Base-by-base conservation (phyloP, 2,888 invertebrate species). In the Drosophila recens region DNA sequence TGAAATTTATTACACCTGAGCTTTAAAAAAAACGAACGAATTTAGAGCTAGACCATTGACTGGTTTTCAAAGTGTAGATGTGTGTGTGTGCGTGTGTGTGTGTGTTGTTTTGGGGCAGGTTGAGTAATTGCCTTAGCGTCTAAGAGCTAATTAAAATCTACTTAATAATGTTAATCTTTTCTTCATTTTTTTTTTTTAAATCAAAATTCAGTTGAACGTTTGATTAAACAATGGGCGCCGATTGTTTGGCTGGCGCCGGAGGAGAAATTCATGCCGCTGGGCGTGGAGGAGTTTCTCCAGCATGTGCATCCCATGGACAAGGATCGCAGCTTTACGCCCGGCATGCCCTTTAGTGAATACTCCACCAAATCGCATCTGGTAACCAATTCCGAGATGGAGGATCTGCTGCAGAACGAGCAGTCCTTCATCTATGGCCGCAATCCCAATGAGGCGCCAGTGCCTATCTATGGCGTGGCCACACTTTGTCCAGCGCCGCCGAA, bases 231-330 rank as follows among this genome's bases (percentile, higher is more conserved):
- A 90, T 95, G 95, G 95, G 94, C 95, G 1, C 95, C 95, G 4
- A 86, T 95, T 51, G 94, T 95, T 27, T 95, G 95, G 95, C 92
- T 95, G 54, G 94, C 95, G 56, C 95, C 95, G 1, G 94, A 94
- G 63, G 95, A 95, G 91, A 93, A 93, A 90, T 95, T 94, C 89
- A 92, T 95, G 91, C 95, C 95, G 0, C 92, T 94, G 61, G 94
- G 94, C 59, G 95, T 95, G 2, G 94, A 94, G 51, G 94, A 94
- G 73, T 95, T 95, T 90, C 91, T 95, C 56, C 92, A 93, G 66
- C 93, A 95, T 90, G 94, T 95, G 4, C 93, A 93, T 79, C 92
- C 92, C 5, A 92, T 91, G 82, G 91, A 90, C 62, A 92, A 91
- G 58, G 86, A 90, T 54, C 81, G 82, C 11, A 89, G 86, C 20